Conservation (phyloP, 2,888 invertebrate species). For the Eugnorisma glareosa region DNA sequence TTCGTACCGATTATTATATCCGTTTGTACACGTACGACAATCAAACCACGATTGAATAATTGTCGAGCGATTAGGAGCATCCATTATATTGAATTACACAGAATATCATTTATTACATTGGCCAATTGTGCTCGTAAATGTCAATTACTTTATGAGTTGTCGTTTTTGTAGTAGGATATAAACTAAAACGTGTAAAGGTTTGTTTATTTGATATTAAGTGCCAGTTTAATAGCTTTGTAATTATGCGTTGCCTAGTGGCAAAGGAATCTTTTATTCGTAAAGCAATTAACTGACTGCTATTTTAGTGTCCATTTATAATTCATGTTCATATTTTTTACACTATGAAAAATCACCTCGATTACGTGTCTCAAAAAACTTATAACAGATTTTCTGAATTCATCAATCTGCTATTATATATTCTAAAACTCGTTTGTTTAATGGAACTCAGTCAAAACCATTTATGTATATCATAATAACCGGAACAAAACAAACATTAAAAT, state of each 20-base stretch:
- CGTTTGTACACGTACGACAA: conserved; percentile 30
- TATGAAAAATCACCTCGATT: neutral
- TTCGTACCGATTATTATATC: conserved; percentile 27
- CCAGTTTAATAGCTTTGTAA: conserved; percentile 17
- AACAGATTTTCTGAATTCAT: neutral
- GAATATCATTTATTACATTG: conserved; percentile 44
- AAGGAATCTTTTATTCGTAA: conserved; percentile 28
- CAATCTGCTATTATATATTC: neutral
- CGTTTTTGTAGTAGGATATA: conserved; percentile 21
- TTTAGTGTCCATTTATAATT: conserved; percentile 3
- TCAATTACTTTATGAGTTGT: conserved; percentile 43
- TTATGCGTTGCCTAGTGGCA: conserved; percentile 1
- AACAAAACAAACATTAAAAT: conserved; percentile 38
- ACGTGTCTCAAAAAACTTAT: neutral
- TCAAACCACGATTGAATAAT: conserved; percentile 58
- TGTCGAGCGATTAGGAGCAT: conserved; percentile 48
- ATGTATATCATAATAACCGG: conserved; percentile 22
- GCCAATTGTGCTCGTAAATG: conserved; percentile 51
- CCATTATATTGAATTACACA: conserved; percentile 47
- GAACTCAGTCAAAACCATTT: conserved; percentile 1
- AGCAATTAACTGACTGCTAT: neutral
- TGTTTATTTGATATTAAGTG: neutral
- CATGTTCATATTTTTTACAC: neutral
- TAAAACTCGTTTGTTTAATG: neutral
- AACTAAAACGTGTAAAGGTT: neutral